Evolutionary conservation across 1,140 invertebrate genomes (phyloP), one percentile per base, ranked within the genome.

Genomic region (Halictus rubicundus): DNA sequence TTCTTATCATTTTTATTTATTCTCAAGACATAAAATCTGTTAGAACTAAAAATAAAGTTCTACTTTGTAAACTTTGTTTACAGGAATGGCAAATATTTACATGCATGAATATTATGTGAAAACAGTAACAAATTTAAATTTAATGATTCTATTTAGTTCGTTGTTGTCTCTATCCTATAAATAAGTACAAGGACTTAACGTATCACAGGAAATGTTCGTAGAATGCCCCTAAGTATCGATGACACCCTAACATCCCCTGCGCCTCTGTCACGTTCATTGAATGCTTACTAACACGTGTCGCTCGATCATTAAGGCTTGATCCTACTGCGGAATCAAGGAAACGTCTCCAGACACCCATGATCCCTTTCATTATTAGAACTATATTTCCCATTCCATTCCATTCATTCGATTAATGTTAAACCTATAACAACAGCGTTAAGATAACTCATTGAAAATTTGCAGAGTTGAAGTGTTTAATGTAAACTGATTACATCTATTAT

Each of bases 211-310:
- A 82, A 74, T 78, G 76, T 75, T 74, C 75, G 54, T 70, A 59
- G 60, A 66, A 81, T 54, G 27, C 70, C 66, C 79, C 54, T 25
- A 27, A 65, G 68, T 21, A 61, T 54, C 60, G 23, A 49, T 42
- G 57, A 52, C 54, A 74, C 83, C 65, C 73, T 61, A 66, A 69
- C 80, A 75, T 74, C 86, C 69, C 71, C 75, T 42, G n/a, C 37
- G 23, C 74, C 70, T 79, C 74, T 75, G 80, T 65, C 74, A 25
- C 73, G 72, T 69, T 82, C 72, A 52, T 79, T 49, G 74, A 82
- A 60, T 68, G 68, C 37, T 74, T 69, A 61, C 27, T 52, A 75
- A 70, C 84, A 85, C 84, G 80, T 86, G 84, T 27, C 70, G 68
- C 25, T 5, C 21, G 32, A 68, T 80, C 70, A 72, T 84, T 84